Evolutionary conservation across 2,888 invertebrate species (phyloP).

Genomic region (Capitulum mitella): DNA sequence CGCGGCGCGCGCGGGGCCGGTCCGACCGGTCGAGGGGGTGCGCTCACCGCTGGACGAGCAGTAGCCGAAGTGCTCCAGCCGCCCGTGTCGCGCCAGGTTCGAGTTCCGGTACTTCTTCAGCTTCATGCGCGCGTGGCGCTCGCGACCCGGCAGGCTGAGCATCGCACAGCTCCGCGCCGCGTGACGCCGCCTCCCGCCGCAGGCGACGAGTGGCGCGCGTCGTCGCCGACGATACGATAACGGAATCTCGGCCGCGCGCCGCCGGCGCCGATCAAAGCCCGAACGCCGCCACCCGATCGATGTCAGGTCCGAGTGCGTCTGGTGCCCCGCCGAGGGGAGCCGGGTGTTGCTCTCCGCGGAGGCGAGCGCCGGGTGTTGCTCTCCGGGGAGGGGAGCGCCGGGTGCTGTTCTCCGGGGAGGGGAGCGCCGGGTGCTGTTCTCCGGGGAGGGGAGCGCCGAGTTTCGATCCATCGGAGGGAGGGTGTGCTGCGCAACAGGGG

Average conservation of each 20-base stretch:
- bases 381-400: too few species aligned
- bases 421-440: too few species aligned
- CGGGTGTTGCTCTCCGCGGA: too few species aligned
- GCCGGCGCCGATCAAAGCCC: not conserved
- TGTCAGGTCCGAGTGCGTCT: not conserved
- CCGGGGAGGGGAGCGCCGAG: too few species aligned
- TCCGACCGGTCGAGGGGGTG: too few species aligned
- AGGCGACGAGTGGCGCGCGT: not conserved
- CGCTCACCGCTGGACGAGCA: not conserved
- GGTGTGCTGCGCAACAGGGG: too few species aligned
- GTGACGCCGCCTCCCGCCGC: not conserved
- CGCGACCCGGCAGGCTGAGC: not conserved
- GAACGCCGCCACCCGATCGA: not conserved
- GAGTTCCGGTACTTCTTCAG: not conserved
- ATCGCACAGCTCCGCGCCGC: not conserved
- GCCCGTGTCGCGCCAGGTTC: not conserved
- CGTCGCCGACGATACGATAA: not conserved
- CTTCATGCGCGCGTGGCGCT: not conserved
- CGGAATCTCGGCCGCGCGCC: not conserved
- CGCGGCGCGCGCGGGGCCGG: too few species aligned
- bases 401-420: too few species aligned
- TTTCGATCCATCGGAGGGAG: too few species aligned
- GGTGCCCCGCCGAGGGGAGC: too few species aligned
- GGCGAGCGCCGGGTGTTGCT: too few species aligned
- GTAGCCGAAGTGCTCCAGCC: not conserved